phyloP scores from a whole-genome alignment of 2,797 vertebrate genomes.

The Anniella stebbinsi region DNA sequence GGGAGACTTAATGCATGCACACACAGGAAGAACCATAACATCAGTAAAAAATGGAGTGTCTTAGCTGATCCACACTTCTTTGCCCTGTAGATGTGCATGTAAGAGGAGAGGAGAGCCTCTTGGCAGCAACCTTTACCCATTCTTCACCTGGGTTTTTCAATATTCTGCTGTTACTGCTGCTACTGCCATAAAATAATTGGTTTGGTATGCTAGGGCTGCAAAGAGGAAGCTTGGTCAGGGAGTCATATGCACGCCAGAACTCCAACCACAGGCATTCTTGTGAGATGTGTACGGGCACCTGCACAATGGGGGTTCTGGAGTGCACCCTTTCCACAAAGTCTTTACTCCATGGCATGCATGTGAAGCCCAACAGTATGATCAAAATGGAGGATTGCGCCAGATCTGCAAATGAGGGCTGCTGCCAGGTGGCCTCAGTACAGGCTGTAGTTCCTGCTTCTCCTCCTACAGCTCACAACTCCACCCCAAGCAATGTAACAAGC shows the following conservation, averaged over 20 bases:
- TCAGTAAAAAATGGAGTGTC: not conserved
- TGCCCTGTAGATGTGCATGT: not conserved
- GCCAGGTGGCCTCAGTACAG: not conserved
- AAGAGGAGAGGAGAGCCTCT: too few relatives aligned
- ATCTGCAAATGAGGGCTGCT: not conserved
- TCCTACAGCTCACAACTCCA: not conserved
- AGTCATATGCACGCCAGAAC: not conserved
- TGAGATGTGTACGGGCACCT: not conserved
- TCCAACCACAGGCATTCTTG: not conserved
- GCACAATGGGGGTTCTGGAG: not conserved
- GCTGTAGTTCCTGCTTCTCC: not conserved
- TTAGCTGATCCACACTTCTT: not conserved
- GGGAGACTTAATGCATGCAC: not conserved
- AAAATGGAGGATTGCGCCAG: not conserved
- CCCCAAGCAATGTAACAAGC: not conserved
- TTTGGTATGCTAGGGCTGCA: not conserved
- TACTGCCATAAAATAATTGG: not conserved
- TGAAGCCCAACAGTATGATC: not conserved
- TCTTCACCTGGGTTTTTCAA: not conserved
- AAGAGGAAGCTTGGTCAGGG: not conserved
- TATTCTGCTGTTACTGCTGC: not conserved
- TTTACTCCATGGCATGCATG: not conserved
- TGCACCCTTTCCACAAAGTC: not conserved
- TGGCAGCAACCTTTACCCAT: not conserved
- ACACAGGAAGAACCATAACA: not conserved